phyloP scores from a whole-genome alignment of 2,888 invertebrate genomes.

The Galerucella calmariensis region DNA sequence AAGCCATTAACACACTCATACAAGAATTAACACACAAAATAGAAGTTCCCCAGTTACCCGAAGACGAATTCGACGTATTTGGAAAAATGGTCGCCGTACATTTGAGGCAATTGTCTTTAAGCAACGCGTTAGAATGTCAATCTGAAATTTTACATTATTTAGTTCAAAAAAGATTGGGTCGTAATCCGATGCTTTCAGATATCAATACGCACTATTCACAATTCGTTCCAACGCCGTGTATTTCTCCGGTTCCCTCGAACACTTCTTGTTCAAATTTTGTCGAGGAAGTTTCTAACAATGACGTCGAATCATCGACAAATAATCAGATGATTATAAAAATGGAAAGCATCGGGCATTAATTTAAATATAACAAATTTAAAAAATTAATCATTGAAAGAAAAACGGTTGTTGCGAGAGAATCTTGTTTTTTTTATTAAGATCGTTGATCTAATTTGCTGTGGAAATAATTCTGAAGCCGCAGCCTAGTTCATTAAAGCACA shows the following conservation, averaged over 20 bases:
- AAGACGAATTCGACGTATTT: conserved; percentile 5
- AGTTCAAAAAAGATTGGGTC: conserved; percentile 5
- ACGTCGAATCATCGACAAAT: not conserved
- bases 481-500: too few species aligned
- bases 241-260: not conserved
- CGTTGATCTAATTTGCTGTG: too few species aligned
- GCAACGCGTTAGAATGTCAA: conserved; percentile 1
- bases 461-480: too few species aligned
- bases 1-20: not conserved
- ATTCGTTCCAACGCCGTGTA: conserved; percentile 6
- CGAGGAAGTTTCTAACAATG: not conserved
- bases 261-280: not conserved
- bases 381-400: not conserved
- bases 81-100: conserved; percentile 5
- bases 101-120: not conserved
- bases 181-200: not conserved
- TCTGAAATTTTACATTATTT: conserved; percentile 8
- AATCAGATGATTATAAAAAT: not conserved
- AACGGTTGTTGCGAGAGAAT: not conserved
- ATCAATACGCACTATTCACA: not conserved
- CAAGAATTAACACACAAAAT: not conserved
- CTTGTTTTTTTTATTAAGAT: too few species aligned
- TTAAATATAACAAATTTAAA: not conserved
- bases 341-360: not conserved
- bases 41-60: not conserved